These are phyloP conservation scores for Autographa gamma DNA, from an alignment of 2,888 invertebrate species.

Conservation along the genomic window DNA sequence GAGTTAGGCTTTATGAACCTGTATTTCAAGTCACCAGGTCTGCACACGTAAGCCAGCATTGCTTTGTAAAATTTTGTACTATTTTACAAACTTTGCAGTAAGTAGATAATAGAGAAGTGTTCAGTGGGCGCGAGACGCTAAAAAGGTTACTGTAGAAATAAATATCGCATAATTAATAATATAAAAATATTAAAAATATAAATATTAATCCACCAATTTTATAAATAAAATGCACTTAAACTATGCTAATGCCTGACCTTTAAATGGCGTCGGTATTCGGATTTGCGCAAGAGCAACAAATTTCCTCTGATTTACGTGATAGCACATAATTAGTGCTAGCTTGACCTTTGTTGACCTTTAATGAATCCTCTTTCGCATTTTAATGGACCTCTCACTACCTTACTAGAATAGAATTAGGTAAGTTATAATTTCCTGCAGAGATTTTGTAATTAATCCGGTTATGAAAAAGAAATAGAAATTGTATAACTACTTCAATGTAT, in stretches of 20 bases:
- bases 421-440: neutral
- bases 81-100: too few relatives aligned
- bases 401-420: too few relatives aligned
- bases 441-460: neutral
- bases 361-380: neutral
- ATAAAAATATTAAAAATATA: neutral
- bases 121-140: too few relatives aligned
- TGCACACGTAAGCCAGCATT: too few relatives aligned
- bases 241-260: neutral
- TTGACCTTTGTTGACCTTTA: neutral
- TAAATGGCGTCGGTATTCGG: neutral
- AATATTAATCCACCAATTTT: neutral
- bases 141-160: too few relatives aligned
- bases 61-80: too few relatives aligned
- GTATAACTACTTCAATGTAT: neutral
- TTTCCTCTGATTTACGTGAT: slow-evolving; percentile 1
- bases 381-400: neutral
- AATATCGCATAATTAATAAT: neutral
- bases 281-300: neutral
- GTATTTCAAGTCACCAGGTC: too few relatives aligned
- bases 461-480: neutral
- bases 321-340: neutral
- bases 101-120: too few relatives aligned
- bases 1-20: too few relatives aligned
- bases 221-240: neutral